Conservation (phyloP, 2,113 vertebrate species). For the Poecile atricapillus region DNA sequence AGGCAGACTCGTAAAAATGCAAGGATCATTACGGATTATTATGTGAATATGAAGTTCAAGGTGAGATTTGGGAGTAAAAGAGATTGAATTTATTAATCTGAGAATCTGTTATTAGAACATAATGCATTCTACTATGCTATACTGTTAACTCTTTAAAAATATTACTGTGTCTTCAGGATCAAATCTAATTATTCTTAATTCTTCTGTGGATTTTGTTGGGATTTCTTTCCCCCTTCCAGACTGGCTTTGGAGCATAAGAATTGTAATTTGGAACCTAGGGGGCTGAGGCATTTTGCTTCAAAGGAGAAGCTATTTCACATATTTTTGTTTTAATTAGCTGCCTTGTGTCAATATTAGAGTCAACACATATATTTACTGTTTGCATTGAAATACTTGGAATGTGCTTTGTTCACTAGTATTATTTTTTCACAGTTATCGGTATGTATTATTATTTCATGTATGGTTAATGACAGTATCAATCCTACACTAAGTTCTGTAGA, state of each 20-base stretch:
- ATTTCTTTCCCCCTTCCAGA: background rate
- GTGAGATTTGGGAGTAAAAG: slow-evolving; percentile 60
- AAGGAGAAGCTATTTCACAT: background rate
- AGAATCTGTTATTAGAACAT: background rate
- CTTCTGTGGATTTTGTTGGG: background rate
- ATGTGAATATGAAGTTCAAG: slow-evolving; percentile 87
- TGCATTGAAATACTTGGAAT: background rate
- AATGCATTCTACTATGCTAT: background rate
- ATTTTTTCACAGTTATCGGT: background rate
- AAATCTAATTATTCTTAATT: background rate
- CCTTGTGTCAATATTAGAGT: background rate
- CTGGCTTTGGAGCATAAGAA: background rate
- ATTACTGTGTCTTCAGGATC: background rate
- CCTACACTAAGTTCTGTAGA: background rate
- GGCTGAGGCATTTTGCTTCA: background rate
- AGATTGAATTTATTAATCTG: background rate
- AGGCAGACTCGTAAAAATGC: slow-evolving; percentile 83
- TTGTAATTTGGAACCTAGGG: background rate
- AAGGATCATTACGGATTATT: slow-evolving; percentile 87
- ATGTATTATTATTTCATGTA: background rate
- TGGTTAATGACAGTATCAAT: background rate
- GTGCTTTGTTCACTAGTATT: background rate
- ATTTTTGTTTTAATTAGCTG: background rate
- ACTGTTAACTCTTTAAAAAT: background rate
- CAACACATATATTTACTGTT: background rate